Evolutionary conservation across 2,797 vertebrate species (phyloP).

Genomic region (Phataginus tricuspis): DNA sequence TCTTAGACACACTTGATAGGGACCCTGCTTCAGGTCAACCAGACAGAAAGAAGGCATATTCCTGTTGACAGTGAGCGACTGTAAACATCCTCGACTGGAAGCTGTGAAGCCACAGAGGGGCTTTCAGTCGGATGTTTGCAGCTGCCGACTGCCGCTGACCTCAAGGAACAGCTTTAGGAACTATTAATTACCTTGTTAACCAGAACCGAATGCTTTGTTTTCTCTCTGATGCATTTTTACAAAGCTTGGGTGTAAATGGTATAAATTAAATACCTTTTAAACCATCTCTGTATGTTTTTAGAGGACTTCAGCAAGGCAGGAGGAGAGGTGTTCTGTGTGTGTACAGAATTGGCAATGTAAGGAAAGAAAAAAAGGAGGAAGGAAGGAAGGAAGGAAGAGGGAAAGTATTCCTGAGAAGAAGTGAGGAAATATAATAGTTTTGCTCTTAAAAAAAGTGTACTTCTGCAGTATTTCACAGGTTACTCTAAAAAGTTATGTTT

Average conservation of each 20-base stretch:
- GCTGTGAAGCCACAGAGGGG: constrained; percentile 93
- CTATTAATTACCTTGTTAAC: constrained; percentile 42
- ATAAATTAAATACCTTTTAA: constrained; percentile 46
- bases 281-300: background rate
- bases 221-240: constrained; percentile 30
- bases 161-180: constrained; percentile 83
- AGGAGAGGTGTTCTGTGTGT: background rate
- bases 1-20: constrained; percentile 73
- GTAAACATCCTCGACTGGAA: constrained; percentile 99
- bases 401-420: background rate
- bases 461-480: constrained; percentile 12
- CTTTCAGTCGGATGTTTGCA: constrained; percentile 99
- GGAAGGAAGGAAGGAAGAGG: background rate
- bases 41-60: constrained; percentile 78
- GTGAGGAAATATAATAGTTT: constrained; percentile 10
- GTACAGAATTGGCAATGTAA: background rate
- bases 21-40: constrained; percentile 71
- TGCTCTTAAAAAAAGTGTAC: background rate
- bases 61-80: constrained; percentile 96
- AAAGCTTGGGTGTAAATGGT: constrained; percentile 3
- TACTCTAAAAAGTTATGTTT: background rate
- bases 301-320: background rate
- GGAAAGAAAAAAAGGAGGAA: background rate
- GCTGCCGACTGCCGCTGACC: constrained; percentile 96
- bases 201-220: constrained; percentile 51